These are phyloP conservation scores for Gisinianus flammeolus DNA, from an alignment of 2,888 invertebrate species.

Conservation along the genomic window DNA sequence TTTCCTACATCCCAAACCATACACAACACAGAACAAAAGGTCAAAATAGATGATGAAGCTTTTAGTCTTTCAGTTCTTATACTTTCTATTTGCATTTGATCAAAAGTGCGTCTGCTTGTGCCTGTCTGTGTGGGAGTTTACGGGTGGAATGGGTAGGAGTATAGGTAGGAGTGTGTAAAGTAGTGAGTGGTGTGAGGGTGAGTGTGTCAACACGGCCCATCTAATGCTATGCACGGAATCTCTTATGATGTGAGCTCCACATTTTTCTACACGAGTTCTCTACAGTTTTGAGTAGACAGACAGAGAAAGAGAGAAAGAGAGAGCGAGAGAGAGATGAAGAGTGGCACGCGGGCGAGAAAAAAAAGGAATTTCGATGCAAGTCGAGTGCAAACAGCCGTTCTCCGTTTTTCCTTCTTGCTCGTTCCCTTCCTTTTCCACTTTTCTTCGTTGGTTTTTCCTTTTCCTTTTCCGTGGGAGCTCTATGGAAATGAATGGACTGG, in stretches of 20 bases:
- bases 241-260: not conserved
- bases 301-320: not conserved
- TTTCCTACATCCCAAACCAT: not conserved
- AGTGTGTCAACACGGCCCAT: not conserved
- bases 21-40: not conserved
- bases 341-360: not conserved
- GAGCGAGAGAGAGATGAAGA: constrained; percentile 3
- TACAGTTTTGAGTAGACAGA: not conserved
- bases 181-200: not conserved
- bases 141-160: too few relatives aligned
- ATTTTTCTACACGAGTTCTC: not conserved
- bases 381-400: constrained; percentile 10
- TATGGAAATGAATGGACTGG: not conserved
- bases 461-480: not conserved
- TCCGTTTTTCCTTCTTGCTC: not conserved
- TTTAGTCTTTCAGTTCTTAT: not conserved
- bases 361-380: constrained; percentile 2
- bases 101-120: too few relatives aligned
- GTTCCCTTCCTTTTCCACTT: not conserved
- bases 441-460: not conserved
- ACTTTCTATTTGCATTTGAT: too few relatives aligned
- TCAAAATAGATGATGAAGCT: not conserved
- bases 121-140: not conserved
- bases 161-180: not conserved
- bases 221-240: not conserved